Evolutionary conservation across 2,797 vertebrate genomes (phyloP), one percentile per base, ranked within the genome.

Genomic region (Alca torda): DNA sequence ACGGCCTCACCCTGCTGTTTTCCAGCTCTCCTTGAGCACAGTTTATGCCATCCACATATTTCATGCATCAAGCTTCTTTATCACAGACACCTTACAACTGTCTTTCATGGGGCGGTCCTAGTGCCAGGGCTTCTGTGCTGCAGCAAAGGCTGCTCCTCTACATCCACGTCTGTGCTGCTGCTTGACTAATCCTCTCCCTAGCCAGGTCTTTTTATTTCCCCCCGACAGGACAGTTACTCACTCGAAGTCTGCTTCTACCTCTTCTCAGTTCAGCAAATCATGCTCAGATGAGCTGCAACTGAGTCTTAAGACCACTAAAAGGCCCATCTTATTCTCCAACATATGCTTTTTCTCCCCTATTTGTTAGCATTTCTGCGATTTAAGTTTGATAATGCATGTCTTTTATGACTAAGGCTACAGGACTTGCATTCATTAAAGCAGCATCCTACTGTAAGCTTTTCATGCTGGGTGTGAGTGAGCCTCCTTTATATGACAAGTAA

Each of bases 21-120:
- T 60, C 35, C 17, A 68, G 17, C 5, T 76, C 6, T 43, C 28
- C 17, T 87, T 0, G 0, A 31, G 8, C 33, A 41, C 3, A 28
- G 25, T 85, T 80, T 61, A 14, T 46, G 16, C 12, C 24, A 50
- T 73, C 23, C 11, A 28, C 4, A 1, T 33, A 5, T 25, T 79
- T 50, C 5, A 26, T 1, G 2, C 11, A 50, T 50, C 2, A 28
- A 65, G 4, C 4, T 13, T 35, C 28, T 84, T 87, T 10, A 45
- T 60, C 35, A 43, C 4, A 45, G 59, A 39, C 14, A 20, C 30
- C 37, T 68, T 54, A 37, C 17, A 79, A 13, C 2, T 2, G 4
- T 7, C 12, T 81, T 53, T 69, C 9, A 16, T 46, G 33, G 8
- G 3, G 5, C 1, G 0, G 0, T 74, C 9, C 26, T 35, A 16